Conservation (phyloP, 2,888 invertebrate species). For the Anoncus sp. region DNA sequence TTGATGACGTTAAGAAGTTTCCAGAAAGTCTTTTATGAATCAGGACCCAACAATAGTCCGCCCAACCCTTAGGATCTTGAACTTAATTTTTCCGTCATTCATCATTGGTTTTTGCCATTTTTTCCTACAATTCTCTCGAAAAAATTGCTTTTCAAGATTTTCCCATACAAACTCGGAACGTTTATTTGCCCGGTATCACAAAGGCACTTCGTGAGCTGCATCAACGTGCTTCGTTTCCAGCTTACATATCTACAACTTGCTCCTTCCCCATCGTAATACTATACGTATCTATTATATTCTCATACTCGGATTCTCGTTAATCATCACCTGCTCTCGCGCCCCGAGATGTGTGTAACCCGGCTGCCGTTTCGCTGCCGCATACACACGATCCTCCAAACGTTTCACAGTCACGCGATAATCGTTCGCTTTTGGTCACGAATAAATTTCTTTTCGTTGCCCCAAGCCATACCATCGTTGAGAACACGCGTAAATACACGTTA, state of each 20-base stretch:
- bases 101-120: not conserved
- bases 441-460: constrained; percentile 42
- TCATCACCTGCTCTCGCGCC: constrained; percentile 43
- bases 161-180: not conserved
- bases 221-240: not conserved
- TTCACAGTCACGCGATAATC: constrained; percentile 56
- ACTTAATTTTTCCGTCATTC: not conserved
- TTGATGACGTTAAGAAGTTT: no score
- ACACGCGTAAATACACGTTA: constrained; percentile 13
- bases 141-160: not conserved
- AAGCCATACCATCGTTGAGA: constrained; percentile 14
- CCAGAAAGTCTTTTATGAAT: no score
- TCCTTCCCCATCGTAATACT: constrained; percentile 3
- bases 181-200: no score
- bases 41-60: no score
- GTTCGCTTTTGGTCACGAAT: constrained; percentile 44
- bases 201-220: not conserved
- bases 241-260: not conserved
- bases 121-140: not conserved
- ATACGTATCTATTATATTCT: constrained; percentile 32
- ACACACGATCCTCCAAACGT: constrained; percentile 29
- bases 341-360: constrained; percentile 40
- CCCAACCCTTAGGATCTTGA: not conserved
- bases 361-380: constrained; percentile 32
- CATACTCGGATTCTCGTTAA: constrained; percentile 48